phyloP scores from a whole-genome alignment of 1,140 invertebrate genomes.

The Leptestheria dahalacensis region DNA sequence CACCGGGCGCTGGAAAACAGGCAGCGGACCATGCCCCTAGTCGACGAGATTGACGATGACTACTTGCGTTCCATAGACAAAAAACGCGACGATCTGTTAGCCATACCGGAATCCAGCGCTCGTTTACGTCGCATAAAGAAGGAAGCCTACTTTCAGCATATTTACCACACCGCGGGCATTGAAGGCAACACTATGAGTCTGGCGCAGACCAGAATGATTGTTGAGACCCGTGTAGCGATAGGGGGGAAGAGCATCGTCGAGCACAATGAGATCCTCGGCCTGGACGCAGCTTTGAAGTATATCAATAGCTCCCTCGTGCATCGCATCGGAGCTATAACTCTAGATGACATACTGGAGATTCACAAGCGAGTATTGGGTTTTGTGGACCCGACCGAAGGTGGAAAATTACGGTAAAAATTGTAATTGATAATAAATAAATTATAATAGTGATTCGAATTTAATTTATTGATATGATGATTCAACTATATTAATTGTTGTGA shows the following conservation, averaged over 20 bases:
- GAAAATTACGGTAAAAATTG: slow-evolving; percentile 44
- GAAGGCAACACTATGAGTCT: slow-evolving; percentile 95
- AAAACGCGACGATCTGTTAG: slow-evolving; percentile 63
- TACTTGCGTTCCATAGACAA: slow-evolving; percentile 66
- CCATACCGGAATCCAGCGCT: slow-evolving; percentile 59
- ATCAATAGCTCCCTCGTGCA: slow-evolving; percentile 75
- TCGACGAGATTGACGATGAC: slow-evolving; percentile 73
- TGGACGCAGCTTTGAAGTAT: slow-evolving; percentile 90
- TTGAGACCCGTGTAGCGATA: slow-evolving; percentile 84
- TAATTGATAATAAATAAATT: too few relatives aligned
- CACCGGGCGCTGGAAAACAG: slow-evolving; percentile 60
- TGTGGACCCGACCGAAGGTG: slow-evolving; percentile 78
- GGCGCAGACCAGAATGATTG: slow-evolving; percentile 76
- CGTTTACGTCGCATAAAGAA: slow-evolving; percentile 74
- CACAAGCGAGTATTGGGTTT: slow-evolving; percentile 83
- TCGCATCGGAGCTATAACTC: slow-evolving; percentile 47
- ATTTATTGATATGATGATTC: too few relatives aligned
- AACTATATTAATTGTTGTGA: background rate
- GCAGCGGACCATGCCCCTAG: slow-evolving; percentile 66
- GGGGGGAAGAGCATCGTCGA: slow-evolving; percentile 88
- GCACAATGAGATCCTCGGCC: slow-evolving; percentile 87
- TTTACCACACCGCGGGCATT: slow-evolving; percentile 93
- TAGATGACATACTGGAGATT: slow-evolving; percentile 82
- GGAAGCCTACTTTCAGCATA: slow-evolving; percentile 88
- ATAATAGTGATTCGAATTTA: too few relatives aligned